Conservation (phyloP, 1,140 invertebrate genomes). For the Drosophila novamexicana region DNA sequence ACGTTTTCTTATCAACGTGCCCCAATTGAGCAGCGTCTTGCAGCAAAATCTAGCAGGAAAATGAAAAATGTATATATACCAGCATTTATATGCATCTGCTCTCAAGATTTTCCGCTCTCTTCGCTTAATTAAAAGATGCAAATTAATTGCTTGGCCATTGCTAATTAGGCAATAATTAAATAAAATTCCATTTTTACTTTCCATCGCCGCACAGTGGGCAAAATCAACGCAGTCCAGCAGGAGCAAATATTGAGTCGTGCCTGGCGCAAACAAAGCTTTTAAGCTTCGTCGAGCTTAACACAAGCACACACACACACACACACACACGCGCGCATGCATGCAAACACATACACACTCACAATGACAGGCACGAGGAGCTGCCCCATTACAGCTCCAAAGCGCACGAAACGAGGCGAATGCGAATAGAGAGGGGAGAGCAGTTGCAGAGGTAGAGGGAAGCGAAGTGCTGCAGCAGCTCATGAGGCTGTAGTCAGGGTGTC, state of each 20-base stretch:
- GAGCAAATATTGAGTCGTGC: slow-evolving; percentile 70
- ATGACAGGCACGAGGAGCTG: slow-evolving; percentile 38
- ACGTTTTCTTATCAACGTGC: slow-evolving; percentile 33
- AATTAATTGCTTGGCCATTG: slow-evolving; percentile 25
- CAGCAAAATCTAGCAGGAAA: slow-evolving; percentile 19
- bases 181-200: slow-evolving; percentile 18
- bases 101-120: neutral
- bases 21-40: slow-evolving; percentile 41
- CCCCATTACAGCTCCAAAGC: slow-evolving; percentile 10
- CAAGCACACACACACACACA: slow-evolving; percentile 37
- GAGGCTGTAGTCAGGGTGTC: slow-evolving; percentile 11
- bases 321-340: slow-evolving; percentile 32
- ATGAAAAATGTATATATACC: neutral
- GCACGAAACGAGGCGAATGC: slow-evolving; percentile 2
- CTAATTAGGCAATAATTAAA: slow-evolving; percentile 42
- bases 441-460: neutral
- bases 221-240: slow-evolving; percentile 40
- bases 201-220: slow-evolving; percentile 22
- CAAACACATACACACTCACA: slow-evolving; percentile 35
- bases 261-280: slow-evolving; percentile 79
- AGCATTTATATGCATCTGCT: neutral
- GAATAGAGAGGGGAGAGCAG: neutral
- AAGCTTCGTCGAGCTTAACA: slow-evolving; percentile 75
- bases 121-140: slow-evolving; percentile 30
- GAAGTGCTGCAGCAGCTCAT: slow-evolving; percentile 5